Evolutionary conservation across 2,113 vertebrate genomes (phyloP).

Genomic region (Promerops cafer): DNA sequence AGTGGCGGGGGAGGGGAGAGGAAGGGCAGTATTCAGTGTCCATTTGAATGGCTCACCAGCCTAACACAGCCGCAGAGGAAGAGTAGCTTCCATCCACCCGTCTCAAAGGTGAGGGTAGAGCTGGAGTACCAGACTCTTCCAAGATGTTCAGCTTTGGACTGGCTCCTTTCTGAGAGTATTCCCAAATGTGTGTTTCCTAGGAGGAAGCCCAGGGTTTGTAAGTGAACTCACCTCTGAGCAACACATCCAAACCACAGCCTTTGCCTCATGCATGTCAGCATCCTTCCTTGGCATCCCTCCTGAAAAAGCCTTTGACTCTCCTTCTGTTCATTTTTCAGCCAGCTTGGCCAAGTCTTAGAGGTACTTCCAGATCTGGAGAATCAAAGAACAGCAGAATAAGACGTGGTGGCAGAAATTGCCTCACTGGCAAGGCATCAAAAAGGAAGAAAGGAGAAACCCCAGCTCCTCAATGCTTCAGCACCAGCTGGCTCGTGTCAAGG

Average conservation of each 20-base stretch:
- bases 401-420: background rate
- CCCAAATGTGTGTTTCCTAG: background rate
- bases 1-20: fast-evolving
- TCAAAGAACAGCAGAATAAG: background rate
- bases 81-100: background rate
- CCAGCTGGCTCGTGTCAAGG: background rate
- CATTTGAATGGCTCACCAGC: background rate
- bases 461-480: background rate
- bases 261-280: background rate
- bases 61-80: background rate
- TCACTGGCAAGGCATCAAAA: background rate
- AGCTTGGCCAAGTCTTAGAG: background rate
- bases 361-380: background rate
- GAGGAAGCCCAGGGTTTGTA: background rate
- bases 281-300: background rate
- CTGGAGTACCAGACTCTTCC: background rate
- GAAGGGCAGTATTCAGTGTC: background rate
- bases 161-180: background rate
- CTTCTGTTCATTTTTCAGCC: background rate
- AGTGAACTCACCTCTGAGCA: background rate
- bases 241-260: background rate
- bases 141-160: background rate
- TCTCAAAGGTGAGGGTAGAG: background rate
- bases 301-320: background rate
- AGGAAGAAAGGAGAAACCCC: background rate